These are phyloP conservation scores for Sigmodon hispidus DNA, from an alignment of 2,113 vertebrate species.

Conservation along the genomic window DNA sequence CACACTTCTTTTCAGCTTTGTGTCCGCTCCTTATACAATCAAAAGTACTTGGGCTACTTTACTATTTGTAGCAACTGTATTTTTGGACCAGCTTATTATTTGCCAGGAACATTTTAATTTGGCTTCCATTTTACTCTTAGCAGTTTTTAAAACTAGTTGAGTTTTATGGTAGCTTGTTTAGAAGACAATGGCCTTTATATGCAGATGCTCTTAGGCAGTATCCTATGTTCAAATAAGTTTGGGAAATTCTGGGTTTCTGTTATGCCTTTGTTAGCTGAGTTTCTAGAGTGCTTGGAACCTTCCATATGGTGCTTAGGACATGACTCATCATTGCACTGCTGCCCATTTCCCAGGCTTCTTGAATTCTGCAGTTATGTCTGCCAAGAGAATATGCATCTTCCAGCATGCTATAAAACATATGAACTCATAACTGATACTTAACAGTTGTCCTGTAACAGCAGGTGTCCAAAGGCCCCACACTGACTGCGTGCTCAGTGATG, in stretches of 20 bases:
- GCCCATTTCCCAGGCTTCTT: not conserved
- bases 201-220: not conserved
- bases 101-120: conserved; percentile 20
- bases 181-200: not conserved
- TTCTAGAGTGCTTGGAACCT: not conserved
- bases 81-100: conserved; percentile 45
- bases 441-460: not conserved
- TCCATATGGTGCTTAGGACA: not conserved
- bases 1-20: not conserved
- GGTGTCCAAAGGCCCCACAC: not conserved
- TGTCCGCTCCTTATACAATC: not conserved
- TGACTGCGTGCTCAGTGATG: not conserved
- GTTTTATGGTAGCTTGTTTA: not conserved
- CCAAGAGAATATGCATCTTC: not conserved
- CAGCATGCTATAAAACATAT: not conserved
- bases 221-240: not conserved
- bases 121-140: not conserved
- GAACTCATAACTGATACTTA: not conserved
- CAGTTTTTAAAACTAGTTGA: not conserved
- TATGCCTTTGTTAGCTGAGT: not conserved
- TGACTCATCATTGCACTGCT: not conserved
- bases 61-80: not conserved
- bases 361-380: not conserved
- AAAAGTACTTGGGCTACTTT: not conserved
- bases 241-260: conserved; percentile 4